Conservation (phyloP, 2,797 vertebrate genomes). For the Acipenser oxyrinchus region DNA sequence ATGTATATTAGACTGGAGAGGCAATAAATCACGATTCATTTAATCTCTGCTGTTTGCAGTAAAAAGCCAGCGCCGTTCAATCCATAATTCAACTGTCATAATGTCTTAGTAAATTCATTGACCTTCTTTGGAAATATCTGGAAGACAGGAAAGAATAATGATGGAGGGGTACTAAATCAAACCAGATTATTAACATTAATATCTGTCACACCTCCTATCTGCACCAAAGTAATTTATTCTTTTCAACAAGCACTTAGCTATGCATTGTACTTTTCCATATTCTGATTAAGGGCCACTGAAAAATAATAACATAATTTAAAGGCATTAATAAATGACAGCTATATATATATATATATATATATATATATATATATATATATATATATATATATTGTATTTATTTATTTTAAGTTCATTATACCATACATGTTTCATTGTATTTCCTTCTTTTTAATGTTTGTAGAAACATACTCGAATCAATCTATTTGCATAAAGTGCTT, state of each 20-base stretch:
- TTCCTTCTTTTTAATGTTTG: no score
- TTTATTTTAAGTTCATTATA: no score
- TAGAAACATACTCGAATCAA: no score
- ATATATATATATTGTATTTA: no score
- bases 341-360: no score
- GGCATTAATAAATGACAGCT: no score
- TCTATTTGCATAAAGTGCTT: no score
- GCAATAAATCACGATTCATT: conserved; percentile 19
- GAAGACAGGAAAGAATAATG: conserved; percentile 31
- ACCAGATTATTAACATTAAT: conserved; percentile 14
- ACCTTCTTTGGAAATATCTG: conserved; percentile 26
- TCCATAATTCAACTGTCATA: conserved; percentile 37
- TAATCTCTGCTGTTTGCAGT: conserved; percentile 17
- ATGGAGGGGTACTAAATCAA: not conserved
- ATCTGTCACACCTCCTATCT: conserved; percentile 15
- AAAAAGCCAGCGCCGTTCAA: conserved; percentile 26
- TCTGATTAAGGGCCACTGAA: conserved; percentile 5
- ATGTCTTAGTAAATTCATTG: conserved; percentile 17
- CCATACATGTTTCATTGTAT: no score
- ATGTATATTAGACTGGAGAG: conserved; percentile 17
- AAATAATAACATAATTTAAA: conserved; percentile 11
- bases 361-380: no score
- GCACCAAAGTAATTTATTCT: not conserved
- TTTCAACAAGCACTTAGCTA: conserved; percentile 10
- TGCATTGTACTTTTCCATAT: conserved; percentile 5